Evolutionary conservation across 2,113 vertebrate genomes (phyloP).

Genomic region (Cricetomys ansorgei): DNA sequence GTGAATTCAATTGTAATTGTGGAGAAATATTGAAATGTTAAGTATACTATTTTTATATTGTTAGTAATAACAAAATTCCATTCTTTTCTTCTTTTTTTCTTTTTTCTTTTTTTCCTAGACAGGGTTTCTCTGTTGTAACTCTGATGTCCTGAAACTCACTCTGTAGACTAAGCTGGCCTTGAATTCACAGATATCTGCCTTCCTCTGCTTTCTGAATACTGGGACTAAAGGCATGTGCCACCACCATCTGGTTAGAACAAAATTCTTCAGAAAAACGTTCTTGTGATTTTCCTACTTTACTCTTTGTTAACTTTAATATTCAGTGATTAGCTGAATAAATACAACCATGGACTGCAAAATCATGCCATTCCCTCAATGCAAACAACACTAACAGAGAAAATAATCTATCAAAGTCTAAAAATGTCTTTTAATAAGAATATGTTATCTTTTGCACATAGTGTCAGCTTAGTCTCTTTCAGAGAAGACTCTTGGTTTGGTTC

Average conservation of each 20-base stretch:
- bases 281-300: background rate
- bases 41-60: conserved; percentile 67
- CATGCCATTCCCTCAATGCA: background rate
- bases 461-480: background rate
- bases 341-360: conserved; percentile 13
- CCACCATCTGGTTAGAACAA: too few relatives aligned
- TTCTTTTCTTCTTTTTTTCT: too few relatives aligned
- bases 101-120: too few relatives aligned
- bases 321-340: background rate
- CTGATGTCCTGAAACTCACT: too few relatives aligned
- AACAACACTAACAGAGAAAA: background rate
- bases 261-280: conserved; percentile 60
- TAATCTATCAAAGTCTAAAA: background rate
- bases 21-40: conserved; percentile 79
- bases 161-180: too few relatives aligned
- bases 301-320: background rate
- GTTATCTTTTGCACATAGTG: background rate
- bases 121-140: too few relatives aligned
- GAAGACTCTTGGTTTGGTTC: background rate
- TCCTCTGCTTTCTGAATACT: too few relatives aligned
- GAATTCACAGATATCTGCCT: too few relatives aligned
- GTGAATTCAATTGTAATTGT: conserved; percentile 75
- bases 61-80: conserved; percentile 75
- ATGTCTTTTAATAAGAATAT: background rate
- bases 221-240: too few relatives aligned